Percentiles rank a stretch among this genome's conserved stretches.
Evolutionary conservation across 2,113 vertebrate genomes (phyloP).

Genomic region (Silurus asotus): DNA sequence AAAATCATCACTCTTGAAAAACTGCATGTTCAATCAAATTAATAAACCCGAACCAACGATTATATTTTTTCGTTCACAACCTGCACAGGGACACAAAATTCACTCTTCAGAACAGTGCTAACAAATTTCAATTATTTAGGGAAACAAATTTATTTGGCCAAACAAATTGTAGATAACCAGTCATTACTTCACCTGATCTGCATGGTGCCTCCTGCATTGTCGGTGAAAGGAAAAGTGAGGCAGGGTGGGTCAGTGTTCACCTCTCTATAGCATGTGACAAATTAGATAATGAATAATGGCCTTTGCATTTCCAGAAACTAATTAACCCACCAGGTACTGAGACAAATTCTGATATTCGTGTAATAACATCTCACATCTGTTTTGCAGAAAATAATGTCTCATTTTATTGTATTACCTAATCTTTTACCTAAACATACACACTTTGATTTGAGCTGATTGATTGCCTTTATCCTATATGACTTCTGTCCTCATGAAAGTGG

Average conservation of each 20-base stretch:
- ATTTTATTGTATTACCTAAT: constrained; percentile 64
- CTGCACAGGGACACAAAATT: not conserved
- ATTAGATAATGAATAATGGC: constrained; percentile 98
- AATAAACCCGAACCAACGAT: not conserved
- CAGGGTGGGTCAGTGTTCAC: constrained; percentile 92
- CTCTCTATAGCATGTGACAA: constrained; percentile 97
- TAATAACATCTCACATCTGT: constrained; percentile 98
- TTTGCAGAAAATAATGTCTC: constrained; percentile 68
- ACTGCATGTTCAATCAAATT: not conserved
- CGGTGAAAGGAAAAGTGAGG: constrained; percentile 84
- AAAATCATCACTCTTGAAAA: not conserved
- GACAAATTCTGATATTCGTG: constrained; percentile 99
- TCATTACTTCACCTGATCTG: not conserved
- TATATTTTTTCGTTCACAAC: not conserved
- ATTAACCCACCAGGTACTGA: constrained; percentile 98
- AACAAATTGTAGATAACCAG: not conserved
- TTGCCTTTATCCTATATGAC: constrained; percentile 33
- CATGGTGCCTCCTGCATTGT: constrained; percentile 69
- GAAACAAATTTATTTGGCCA: constrained; percentile 7
- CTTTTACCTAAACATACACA: constrained; percentile 27
- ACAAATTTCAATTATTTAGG: constrained; percentile 5
- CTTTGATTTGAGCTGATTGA: not conserved
- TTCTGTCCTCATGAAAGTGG: constrained; percentile 52
- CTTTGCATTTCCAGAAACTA: constrained; percentile 99
- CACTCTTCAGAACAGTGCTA: not conserved